A percentile compares a stretch with the other conserved stretches of the same genome.
phyloP scores from a whole-genome alignment of 2,797 vertebrate genomes.

The Diplodus puntazzo region DNA sequence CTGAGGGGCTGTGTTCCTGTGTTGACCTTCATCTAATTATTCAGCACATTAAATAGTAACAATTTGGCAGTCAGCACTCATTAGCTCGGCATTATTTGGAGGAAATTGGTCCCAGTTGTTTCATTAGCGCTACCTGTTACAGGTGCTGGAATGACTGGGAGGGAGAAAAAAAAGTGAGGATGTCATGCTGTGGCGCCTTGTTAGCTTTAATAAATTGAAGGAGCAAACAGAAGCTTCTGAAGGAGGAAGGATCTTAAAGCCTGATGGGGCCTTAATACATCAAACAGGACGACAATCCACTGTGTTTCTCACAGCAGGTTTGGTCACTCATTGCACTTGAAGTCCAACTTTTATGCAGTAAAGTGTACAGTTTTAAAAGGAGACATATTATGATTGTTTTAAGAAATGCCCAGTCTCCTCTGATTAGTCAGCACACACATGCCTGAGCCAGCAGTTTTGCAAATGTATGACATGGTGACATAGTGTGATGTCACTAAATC shows the following conservation, averaged over 20 bases:
- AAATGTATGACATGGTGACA: too few relatives aligned
- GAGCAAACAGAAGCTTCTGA: neutral
- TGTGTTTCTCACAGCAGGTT: neutral
- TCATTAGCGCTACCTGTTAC: neutral
- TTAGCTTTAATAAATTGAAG: neutral
- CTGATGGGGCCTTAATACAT: neutral
- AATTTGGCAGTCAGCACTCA: neutral
- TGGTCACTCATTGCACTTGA: neutral
- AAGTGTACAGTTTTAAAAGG: too few relatives aligned
- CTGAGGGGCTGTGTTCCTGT: neutral
- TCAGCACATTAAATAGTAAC: neutral
- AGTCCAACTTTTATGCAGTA: too few relatives aligned
- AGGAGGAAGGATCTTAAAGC: too few relatives aligned
- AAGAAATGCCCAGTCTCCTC: too few relatives aligned
- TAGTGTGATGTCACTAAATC: too few relatives aligned
- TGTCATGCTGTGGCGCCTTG: neutral
- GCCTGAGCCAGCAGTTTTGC: too few relatives aligned
- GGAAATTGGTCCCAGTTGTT: neutral
- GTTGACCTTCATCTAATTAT: slow-evolving; percentile 14
- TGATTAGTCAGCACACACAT: too few relatives aligned
- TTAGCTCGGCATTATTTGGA: neutral
- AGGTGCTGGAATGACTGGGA: neutral
- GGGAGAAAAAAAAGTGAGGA: neutral
- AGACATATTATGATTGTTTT: too few relatives aligned
- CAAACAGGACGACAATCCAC: neutral